These are phyloP conservation scores for Druon quercuslanigerum DNA, from an alignment of 1,140 invertebrate genomes.

Conservation along the genomic window DNA sequence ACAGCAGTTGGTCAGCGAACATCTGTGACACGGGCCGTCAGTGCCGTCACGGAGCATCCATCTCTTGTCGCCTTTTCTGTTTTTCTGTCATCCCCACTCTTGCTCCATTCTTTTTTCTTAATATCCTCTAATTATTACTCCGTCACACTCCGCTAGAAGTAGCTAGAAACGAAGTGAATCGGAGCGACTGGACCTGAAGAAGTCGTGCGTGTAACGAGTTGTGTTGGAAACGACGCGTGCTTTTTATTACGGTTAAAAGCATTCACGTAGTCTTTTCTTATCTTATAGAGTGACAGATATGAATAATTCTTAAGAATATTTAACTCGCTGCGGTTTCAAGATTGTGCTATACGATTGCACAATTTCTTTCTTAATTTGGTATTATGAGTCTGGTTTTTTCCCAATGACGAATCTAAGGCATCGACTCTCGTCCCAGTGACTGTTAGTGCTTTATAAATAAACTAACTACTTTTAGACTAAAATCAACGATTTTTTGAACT, in stretches of 20 bases:
- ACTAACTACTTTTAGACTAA: too few relatives aligned
- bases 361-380: constrained; percentile 7
- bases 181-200: too few relatives aligned
- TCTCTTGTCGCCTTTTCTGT: too few relatives aligned
- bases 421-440: background rate
- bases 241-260: too few relatives aligned
- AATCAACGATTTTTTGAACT: too few relatives aligned
- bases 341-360: background rate
- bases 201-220: too few relatives aligned
- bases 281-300: background rate
- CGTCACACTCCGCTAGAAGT: too few relatives aligned
- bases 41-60: too few relatives aligned
- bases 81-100: constrained; percentile 5
- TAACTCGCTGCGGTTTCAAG: background rate
- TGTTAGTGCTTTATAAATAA: background rate
- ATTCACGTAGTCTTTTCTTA: too few relatives aligned
- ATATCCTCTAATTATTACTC: constrained; percentile 15
- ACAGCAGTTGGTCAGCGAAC: background rate
- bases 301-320: background rate
- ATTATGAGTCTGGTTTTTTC: background rate
- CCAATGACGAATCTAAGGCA: background rate
- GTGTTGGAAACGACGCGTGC: too few relatives aligned
- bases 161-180: too few relatives aligned
- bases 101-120: constrained; percentile 16
- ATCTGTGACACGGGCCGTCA: background rate